A percentile compares a stretch with the other conserved stretches of the same genome.
These are phyloP conservation scores for Macaria notata DNA, from an alignment of 2,888 invertebrate genomes.

Conservation along the genomic window DNA sequence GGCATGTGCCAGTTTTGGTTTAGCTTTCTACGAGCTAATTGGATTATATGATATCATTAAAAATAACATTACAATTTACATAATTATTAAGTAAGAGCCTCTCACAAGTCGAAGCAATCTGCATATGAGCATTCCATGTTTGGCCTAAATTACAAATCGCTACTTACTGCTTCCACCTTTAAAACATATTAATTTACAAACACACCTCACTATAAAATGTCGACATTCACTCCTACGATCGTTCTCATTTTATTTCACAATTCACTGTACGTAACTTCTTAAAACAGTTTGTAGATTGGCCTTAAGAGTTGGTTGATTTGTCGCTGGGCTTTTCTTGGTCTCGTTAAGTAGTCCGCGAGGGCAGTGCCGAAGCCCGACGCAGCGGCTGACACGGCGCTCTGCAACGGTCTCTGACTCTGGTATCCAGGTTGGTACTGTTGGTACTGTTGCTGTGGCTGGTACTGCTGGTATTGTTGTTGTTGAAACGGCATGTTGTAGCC, in stretches of 20 bases:
- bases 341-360: conserved; percentile 68
- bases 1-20: too few species aligned
- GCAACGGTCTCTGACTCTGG: conserved; percentile 59
- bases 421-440: conserved; percentile 28
- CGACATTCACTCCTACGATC: conserved; percentile 18
- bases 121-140: too few species aligned
- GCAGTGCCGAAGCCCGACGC: conserved; percentile 80
- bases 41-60: too few species aligned
- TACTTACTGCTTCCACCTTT: too few species aligned
- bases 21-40: too few species aligned
- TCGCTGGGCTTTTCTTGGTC: conserved; percentile 62
- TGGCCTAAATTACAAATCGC: too few species aligned
- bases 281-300: conserved; percentile 67
- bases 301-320: conserved; percentile 63
- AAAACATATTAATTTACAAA: too few species aligned
- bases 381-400: conserved; percentile 62
- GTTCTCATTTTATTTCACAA: conserved; percentile 21
- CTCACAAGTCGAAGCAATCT: too few species aligned
- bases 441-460: conserved; percentile 28
- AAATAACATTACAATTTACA: too few species aligned
- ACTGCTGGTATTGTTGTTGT: conserved; percentile 28
- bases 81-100: too few species aligned
- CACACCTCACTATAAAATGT: conserved; percentile 2
- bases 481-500: conserved; percentile 25
- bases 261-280: conserved; percentile 24